Evolutionary conservation across 1,140 invertebrate genomes (phyloP).

Genomic region (Nomia melanderi): DNA sequence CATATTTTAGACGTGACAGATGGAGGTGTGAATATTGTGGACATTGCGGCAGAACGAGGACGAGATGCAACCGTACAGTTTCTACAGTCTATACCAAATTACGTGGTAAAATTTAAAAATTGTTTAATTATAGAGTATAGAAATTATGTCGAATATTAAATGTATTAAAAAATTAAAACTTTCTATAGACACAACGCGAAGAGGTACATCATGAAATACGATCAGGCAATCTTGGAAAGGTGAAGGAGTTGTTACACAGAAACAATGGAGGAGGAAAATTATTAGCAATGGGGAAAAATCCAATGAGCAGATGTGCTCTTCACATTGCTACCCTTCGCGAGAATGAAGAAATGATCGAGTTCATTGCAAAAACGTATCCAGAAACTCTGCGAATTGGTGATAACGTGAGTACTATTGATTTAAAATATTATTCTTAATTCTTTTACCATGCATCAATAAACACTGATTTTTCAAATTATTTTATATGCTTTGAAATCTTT

Average conservation of each 20-base stretch:
- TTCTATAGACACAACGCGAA: slow-evolving; percentile 86
- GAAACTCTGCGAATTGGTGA: slow-evolving; percentile 89
- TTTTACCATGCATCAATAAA: too few species aligned
- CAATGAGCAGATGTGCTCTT: slow-evolving; percentile 86
- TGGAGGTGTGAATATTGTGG: slow-evolving; percentile 84
- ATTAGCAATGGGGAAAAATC: slow-evolving; percentile 89
- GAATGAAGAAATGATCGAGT: slow-evolving; percentile 88
- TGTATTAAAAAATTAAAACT: slow-evolving; percentile 9
- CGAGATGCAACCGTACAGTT: slow-evolving; percentile 85
- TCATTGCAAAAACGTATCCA: slow-evolving; percentile 87
- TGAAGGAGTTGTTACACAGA: slow-evolving; percentile 83
- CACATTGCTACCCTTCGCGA: slow-evolving; percentile 92
- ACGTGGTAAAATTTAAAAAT: slow-evolving; percentile 84
- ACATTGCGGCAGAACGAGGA: slow-evolving; percentile 85
- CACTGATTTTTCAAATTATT: too few species aligned
- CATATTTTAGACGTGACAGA: slow-evolving; percentile 91
- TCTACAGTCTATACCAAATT: slow-evolving; percentile 85
- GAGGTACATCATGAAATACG: slow-evolving; percentile 88
- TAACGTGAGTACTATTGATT: slow-evolving; percentile 85
- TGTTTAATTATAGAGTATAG: too few species aligned
- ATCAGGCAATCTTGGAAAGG: slow-evolving; percentile 83
- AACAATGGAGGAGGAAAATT: slow-evolving; percentile 84
- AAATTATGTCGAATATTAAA: neutral
- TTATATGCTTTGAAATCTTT: too few species aligned
- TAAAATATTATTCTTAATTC: neutral